Conservation (phyloP, 1,140 invertebrate species). For the Solenopsis fugax region DNA sequence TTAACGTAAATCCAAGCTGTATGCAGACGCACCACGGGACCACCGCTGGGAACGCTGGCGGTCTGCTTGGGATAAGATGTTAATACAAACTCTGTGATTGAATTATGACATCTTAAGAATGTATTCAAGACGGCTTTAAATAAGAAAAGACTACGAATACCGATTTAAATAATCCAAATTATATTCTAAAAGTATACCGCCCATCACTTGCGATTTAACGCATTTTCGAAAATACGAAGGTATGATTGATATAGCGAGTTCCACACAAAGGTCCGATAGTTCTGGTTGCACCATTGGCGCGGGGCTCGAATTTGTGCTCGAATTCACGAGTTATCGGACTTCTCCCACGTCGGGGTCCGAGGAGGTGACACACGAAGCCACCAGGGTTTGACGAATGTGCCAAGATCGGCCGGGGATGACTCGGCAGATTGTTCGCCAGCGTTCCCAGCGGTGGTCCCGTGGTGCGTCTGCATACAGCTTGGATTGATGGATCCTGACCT, state of each 20-base stretch:
- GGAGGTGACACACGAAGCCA: slow-evolving; percentile 60
- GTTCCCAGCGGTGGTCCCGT: slow-evolving; percentile 77
- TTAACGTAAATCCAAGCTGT: slow-evolving; percentile 37
- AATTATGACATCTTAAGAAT: no score
- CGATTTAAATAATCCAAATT: not conserved
- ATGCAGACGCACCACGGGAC: slow-evolving; percentile 66
- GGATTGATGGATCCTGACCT: slow-evolving; percentile 74
- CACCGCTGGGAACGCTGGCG: slow-evolving; percentile 74
- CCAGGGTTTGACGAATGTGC: slow-evolving; percentile 75
- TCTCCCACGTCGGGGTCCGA: slow-evolving; percentile 37
- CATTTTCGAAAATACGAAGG: not conserved
- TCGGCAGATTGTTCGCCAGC: slow-evolving; percentile 73
- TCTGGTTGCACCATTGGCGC: not conserved
- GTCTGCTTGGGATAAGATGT: no score
- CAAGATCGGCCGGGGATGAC: slow-evolving; percentile 73
- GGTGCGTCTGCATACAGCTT: slow-evolving; percentile 46
- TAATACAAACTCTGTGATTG: no score
- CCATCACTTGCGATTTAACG: not conserved
- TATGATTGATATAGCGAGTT: not conserved
- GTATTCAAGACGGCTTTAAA: no score
- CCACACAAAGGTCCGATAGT: not conserved
- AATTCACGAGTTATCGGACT: slow-evolving; percentile 5
- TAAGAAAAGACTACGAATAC: no score
- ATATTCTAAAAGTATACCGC: not conserved
- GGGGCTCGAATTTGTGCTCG: not conserved